Base-by-base conservation (phyloP, 1,140 invertebrate species). In the Glossosoma conforme region DNA sequence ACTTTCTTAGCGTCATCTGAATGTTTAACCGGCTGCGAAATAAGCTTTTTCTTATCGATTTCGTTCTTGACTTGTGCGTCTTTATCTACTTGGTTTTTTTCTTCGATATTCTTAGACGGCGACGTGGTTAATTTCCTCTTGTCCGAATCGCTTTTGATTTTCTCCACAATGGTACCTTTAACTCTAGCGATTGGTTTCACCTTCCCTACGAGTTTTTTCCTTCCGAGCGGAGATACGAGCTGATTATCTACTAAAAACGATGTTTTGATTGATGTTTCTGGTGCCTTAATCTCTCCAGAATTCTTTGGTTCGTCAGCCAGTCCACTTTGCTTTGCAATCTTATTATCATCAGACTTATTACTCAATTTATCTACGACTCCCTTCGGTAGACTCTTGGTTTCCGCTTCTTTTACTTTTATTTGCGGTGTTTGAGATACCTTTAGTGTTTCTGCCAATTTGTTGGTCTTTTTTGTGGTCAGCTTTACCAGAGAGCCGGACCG, bases 121-220 rank as follows among this genome's bases (percentile, higher is more conserved):
- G 50, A 45, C 11, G 37, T 2, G 14, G 15, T 24, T 4, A 32
- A 37, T 33, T 73, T 74, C 60, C 72, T 71, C 48, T 65, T 69
- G 36, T 74, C 72, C 11, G 61, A 44, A 33, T 75, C 71, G 2
- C 60, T 50, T 55, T 69, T 58, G 8, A n/a, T 69, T 57, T 72
- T 75, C 59, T 73, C 70, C 49, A 75, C 69, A 18, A 75, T 58
- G 18, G 71, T 75, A 5, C 70, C 72, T 62, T 75, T 75, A 8
- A 75, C 72, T 59, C 72, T 64, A 37, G 72, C 71, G 38, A 75
- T 72, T 6, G 72, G 72, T 18, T 70, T 62, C 1, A 75, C 72
- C 58, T 69, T 61, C 8, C 69, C 71, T 22, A 72, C 47, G 43
- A 69, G 68, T 60, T 74, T 73, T 53, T 67, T 73, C 10, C 50